These are phyloP conservation scores for Xanthia icteritia DNA, from an alignment of 2,888 invertebrate species.

Conservation along the genomic window DNA sequence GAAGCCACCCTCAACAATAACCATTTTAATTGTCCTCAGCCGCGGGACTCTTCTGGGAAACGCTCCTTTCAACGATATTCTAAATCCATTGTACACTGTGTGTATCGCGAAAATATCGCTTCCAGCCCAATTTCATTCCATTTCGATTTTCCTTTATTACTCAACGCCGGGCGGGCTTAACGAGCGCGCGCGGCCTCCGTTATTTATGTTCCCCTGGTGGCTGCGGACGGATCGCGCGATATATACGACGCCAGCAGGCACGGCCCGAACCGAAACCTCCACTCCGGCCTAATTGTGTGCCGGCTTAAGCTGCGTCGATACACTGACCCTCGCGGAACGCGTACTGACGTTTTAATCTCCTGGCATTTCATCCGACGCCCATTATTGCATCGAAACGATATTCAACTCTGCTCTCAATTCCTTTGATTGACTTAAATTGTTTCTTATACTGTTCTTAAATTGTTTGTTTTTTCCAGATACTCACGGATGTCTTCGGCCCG, in stretches of 20 bases:
- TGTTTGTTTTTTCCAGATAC: constrained; percentile 87
- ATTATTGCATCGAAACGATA: constrained; percentile 57
- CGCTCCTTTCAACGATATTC: constrained; percentile 84
- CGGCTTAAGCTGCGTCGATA: constrained; percentile 85
- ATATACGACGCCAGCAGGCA: constrained; percentile 86
- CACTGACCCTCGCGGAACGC: constrained; percentile 76
- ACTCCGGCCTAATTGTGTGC: constrained; percentile 88
- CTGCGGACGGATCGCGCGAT: constrained; percentile 88
- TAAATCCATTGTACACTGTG: constrained; percentile 86
- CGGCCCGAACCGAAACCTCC: constrained; percentile 83
- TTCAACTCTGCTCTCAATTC: constrained; percentile 44
- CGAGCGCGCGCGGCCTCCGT: constrained; percentile 88
- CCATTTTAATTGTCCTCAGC: constrained; percentile 87
- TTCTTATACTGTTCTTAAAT: constrained; percentile 30
- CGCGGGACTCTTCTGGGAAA: constrained; percentile 81
- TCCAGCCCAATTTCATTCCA: constrained; percentile 90
- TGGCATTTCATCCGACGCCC: constrained; percentile 69
- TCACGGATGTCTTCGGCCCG: constrained; percentile 94
- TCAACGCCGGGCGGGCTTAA: constrained; percentile 89
- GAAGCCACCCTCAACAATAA: constrained; percentile 83
- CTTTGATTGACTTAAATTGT: constrained; percentile 29
- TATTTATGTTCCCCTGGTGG: constrained; percentile 90
- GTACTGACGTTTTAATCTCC: constrained; percentile 82
- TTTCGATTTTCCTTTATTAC: constrained; percentile 91
- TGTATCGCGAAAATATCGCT: constrained; percentile 89